Percentiles rank a stretch among this genome's conserved stretches.
Conservation (phyloP, 2,888 invertebrate genomes). For the Drosophila infuscata region DNA sequence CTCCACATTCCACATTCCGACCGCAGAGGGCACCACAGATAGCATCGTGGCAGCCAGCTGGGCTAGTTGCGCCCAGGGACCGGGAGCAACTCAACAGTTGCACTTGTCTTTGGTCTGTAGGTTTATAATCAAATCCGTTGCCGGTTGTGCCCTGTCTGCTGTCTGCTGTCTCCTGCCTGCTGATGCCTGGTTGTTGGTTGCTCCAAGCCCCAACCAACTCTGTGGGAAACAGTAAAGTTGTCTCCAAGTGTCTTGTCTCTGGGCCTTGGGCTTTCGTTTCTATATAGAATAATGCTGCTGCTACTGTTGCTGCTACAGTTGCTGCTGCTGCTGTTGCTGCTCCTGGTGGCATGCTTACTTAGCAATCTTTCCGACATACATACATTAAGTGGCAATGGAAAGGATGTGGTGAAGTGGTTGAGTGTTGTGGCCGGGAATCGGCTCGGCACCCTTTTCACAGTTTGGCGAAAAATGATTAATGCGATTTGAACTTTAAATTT, state of each 20-base stretch:
- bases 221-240: constrained; percentile 62
- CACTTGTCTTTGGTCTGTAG: constrained; percentile 56
- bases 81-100: constrained; percentile 55
- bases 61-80: constrained; percentile 3
- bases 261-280: constrained; percentile 14
- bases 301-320: background rate
- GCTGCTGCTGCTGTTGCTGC: background rate
- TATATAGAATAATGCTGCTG: background rate
- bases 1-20: constrained; percentile 9
- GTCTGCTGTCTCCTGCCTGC: background rate
- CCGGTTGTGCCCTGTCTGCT: constrained; percentile 17
- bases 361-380: constrained; percentile 10
- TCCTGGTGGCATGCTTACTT: constrained; percentile 24
- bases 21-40: constrained; percentile 22
- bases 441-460: constrained; percentile 52
- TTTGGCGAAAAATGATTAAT: constrained; percentile 73
- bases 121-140: constrained; percentile 63
- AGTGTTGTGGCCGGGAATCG: constrained; percentile 4
- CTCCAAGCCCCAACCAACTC: constrained; percentile 24
- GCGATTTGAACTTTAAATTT: constrained; percentile 79
- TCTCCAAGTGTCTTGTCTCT: constrained; percentile 57
- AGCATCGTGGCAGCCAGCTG: constrained; percentile 11
- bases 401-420: background rate
- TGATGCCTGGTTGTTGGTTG: background rate
- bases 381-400: constrained; percentile 12